A percentile compares a stretch with the other conserved stretches of the same genome.
phyloP scores from a whole-genome alignment of 2,888 invertebrate genomes.

The Litoditis marina region DNA sequence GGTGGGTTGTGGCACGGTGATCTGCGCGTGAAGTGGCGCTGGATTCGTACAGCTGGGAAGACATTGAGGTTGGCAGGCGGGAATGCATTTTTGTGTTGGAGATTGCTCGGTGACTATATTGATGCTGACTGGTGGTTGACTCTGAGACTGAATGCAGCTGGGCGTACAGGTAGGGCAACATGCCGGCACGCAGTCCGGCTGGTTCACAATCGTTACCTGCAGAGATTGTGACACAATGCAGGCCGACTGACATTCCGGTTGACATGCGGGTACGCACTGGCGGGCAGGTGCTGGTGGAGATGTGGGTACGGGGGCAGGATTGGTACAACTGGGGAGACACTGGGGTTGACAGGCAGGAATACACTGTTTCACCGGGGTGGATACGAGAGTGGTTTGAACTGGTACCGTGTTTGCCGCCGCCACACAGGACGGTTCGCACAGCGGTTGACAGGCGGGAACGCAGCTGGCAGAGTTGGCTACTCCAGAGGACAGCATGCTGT shows the following conservation, averaged over 20 bases:
- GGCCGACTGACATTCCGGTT: slow-evolving; percentile 19
- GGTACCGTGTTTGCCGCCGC: too few species aligned
- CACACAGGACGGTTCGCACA: slow-evolving; percentile 23
- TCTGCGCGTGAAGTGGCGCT: not conserved
- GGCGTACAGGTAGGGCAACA: slow-evolving; percentile 22
- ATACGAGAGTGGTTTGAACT: not conserved
- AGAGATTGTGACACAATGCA: slow-evolving; percentile 12
- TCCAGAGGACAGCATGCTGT: too few species aligned
- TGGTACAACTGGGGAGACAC: not conserved
- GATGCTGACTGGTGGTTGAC: not conserved
- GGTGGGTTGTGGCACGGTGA: not conserved
- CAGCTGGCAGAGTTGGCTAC: too few species aligned
- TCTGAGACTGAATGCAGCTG: slow-evolving; percentile 12
- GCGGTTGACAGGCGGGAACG: slow-evolving; percentile 30
- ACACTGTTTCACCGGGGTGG: not conserved
- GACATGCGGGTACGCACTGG: slow-evolving; percentile 23
- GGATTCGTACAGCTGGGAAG: not conserved
- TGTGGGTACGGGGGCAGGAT: not conserved
- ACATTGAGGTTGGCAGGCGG: slow-evolving; percentile 7
- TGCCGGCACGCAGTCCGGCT: slow-evolving; percentile 16
- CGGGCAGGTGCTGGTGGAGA: not conserved
- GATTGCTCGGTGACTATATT: slow-evolving; percentile 2
- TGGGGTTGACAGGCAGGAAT: slow-evolving; percentile 6
- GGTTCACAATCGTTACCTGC: not conserved
- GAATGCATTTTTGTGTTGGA: not conserved